Conservation (phyloP, 2,888 invertebrate genomes). For the Sarcophaga variegata region DNA sequence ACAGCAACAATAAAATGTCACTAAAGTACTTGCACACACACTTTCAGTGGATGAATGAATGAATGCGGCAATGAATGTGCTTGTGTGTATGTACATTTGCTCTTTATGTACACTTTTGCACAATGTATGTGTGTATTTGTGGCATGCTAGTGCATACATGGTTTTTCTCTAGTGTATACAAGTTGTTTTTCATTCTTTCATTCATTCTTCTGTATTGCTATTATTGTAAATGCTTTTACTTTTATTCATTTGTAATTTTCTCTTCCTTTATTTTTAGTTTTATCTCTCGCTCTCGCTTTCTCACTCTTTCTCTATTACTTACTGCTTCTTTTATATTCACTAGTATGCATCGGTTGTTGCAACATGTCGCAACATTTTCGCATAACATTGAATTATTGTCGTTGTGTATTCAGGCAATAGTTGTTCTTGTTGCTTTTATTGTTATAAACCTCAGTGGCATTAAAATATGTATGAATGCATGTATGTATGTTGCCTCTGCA, state of each 20-base stretch:
- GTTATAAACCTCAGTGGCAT: constrained; percentile 59
- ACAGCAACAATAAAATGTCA: constrained; percentile 40
- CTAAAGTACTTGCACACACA: constrained; percentile 32
- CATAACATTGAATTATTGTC: constrained; percentile 64
- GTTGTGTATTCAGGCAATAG: constrained; percentile 30
- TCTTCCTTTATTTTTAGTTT: constrained; percentile 42
- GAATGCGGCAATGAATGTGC: constrained; percentile 1
- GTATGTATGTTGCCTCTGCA: background rate
- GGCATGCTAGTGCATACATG: constrained; percentile 9
- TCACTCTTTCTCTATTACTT: constrained; percentile 34
- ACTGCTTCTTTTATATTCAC: background rate
- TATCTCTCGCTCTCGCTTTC: background rate
- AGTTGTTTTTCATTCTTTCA: constrained; percentile 22
- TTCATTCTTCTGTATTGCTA: constrained; percentile 16
- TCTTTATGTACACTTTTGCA: background rate
- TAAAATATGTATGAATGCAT: constrained; percentile 43
- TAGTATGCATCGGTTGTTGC: constrained; percentile 31
- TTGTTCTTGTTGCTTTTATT: constrained; percentile 2
- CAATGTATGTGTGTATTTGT: background rate
- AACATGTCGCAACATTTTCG: constrained; percentile 62
- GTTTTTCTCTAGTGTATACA: constrained; percentile 41
- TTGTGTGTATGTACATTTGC: background rate
- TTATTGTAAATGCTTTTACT: constrained; percentile 60
- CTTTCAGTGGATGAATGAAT: too few species aligned
- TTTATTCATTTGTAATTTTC: constrained; percentile 36